Conservation (phyloP, 2,797 vertebrate genomes). For the Pyrocephalus nanus region DNA sequence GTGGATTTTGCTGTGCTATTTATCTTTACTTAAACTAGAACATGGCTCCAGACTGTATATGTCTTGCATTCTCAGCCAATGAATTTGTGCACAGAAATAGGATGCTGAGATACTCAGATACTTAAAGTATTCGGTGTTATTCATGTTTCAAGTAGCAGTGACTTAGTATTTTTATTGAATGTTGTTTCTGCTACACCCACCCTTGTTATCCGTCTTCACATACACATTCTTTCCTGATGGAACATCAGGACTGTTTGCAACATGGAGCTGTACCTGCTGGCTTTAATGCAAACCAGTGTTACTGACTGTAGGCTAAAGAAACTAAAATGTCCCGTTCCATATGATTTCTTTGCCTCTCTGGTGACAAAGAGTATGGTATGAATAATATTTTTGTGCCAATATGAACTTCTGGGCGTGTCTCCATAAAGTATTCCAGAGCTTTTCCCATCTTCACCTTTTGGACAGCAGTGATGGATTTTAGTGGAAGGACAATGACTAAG, state of each 20-base stretch:
- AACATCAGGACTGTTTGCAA: neutral
- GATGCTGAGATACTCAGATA: neutral
- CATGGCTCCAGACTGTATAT: neutral
- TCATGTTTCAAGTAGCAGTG: neutral
- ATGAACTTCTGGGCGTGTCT: neutral
- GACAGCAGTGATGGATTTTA: neutral
- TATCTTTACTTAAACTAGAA: neutral
- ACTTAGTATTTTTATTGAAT: neutral
- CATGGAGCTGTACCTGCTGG: neutral
- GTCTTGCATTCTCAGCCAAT: neutral
- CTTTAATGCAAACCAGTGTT: neutral
- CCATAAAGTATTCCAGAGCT: neutral
- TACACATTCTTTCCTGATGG: neutral
- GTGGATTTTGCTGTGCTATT: neutral
- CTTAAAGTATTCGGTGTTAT: neutral
- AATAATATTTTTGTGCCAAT: neutral
- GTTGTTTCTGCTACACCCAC: neutral
- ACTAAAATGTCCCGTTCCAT: neutral
- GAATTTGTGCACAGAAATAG: neutral
- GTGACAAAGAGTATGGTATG: neutral
- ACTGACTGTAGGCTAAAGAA: neutral
- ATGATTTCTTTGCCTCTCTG: neutral
- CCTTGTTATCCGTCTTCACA: neutral
- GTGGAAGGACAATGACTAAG: neutral
- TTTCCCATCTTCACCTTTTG: neutral